Evolutionary conservation across 2,113 vertebrate species (phyloP).

Genomic region (Trematomus loennbergii): DNA sequence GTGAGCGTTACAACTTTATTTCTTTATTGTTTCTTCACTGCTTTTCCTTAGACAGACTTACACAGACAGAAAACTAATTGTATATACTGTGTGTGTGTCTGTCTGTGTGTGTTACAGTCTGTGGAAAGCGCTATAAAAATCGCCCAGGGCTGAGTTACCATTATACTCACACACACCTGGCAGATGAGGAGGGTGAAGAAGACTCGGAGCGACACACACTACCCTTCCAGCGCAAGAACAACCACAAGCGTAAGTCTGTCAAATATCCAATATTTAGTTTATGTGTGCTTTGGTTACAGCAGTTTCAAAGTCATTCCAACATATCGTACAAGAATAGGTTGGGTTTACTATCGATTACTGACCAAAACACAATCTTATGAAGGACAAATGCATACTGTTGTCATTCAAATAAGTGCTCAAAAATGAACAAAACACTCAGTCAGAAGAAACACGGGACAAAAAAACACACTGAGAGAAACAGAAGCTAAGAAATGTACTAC

Average conservation of each 20-base stretch:
- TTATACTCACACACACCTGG: slow-evolving; percentile 96
- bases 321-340: not conserved
- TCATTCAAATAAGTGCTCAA: no score
- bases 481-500: no score
- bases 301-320: slow-evolving; percentile 20
- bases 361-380: no score
- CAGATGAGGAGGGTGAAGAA: slow-evolving; percentile 94
- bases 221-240: slow-evolving; percentile 95
- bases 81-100: not conserved
- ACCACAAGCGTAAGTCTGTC: slow-evolving; percentile 92
- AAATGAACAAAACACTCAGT: no score
- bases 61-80: slow-evolving; percentile 2
- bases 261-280: slow-evolving; percentile 13
- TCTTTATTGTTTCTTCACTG: slow-evolving; percentile 2
- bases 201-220: slow-evolving; percentile 91
- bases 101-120: slow-evolving; percentile 83
- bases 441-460: no score
- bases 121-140: slow-evolving; percentile 96
- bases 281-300: not conserved
- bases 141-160: slow-evolving; percentile 95
- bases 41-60: not conserved
- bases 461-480: no score
- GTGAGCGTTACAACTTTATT: slow-evolving; percentile 82
- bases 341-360: no score
- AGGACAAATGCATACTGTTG: no score